Evolutionary conservation across 2,113 vertebrate genomes (phyloP), one percentile per base, ranked within the genome.

Genomic region (Corythornis vintsioides): DNA sequence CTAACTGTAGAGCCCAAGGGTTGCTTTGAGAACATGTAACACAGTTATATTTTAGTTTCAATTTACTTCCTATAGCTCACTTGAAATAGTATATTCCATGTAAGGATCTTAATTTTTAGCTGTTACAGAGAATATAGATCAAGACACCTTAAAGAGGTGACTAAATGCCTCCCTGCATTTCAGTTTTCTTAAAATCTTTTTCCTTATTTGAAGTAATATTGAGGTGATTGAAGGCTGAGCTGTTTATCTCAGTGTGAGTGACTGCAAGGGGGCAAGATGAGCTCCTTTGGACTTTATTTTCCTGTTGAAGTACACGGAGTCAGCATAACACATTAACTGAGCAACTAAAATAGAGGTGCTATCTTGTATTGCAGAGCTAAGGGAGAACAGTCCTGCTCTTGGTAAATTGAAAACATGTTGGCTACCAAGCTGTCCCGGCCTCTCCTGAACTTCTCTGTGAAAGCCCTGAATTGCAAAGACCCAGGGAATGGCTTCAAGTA

Each of bases 341-440:
- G 56, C 67, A 88, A 83, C 55, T 72, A 11, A 93, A 71, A 20
- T 38, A 88, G 70, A 94, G 67, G 15, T 86, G 29, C 29, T 59
- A 5, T 90, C 95, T 90, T 96, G 53, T 96, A 18, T 98, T 97
- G 89, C 96, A 98, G 97, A 97, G 22, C 43, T 69, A 13, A 89
- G 31, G 25, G 70, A 80, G 78, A 94, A 52, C 65, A 92, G 67
- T 72, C 35, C 21, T 50, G 66, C 57, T 70, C 57, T 63, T 86
- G 70, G 47, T 43, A 55, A n/a, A 65, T 25, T 83, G 76, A 86
- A 42, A 92, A 13, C 9, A 96, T 98, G 96, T 86, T 97, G 86
- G 90, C 97, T 4, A 86, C 94, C 38, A 95, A 93, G 67, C 81
- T 98, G 50, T 94, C 93, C 89, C 95, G 96, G 56, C 94, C 94